These are phyloP conservation scores for Drosophila ustulata DNA, from an alignment of 2,888 invertebrate species.

Conservation along the genomic window DNA sequence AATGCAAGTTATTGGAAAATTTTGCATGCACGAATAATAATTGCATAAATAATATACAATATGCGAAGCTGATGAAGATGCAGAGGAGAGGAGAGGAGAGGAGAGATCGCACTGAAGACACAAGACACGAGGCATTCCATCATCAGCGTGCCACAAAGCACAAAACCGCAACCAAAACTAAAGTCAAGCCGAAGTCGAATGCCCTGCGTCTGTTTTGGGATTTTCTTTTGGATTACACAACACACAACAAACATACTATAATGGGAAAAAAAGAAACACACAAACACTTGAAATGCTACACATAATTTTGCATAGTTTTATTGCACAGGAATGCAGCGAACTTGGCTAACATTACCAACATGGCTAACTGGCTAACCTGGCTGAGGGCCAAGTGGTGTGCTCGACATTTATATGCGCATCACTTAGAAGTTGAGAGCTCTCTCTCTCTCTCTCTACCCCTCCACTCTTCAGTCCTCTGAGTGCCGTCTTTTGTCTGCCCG, in stretches of 20 bases:
- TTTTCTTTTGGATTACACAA: slow-evolving; percentile 30
- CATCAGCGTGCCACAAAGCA: slow-evolving; percentile 32
- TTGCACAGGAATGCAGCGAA: slow-evolving; percentile 69
- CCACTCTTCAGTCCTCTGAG: neutral
- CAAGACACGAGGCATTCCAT: slow-evolving; percentile 42
- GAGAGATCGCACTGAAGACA: neutral
- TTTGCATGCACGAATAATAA: slow-evolving; percentile 77
- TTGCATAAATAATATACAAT: slow-evolving; percentile 61
- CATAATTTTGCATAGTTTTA: slow-evolving; percentile 81
- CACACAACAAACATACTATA: slow-evolving; percentile 46
- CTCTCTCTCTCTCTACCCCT: slow-evolving; percentile 18
- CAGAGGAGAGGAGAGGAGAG: neutral
- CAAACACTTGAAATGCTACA: slow-evolving; percentile 67
- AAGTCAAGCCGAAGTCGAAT: slow-evolving; percentile 21
- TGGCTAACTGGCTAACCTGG: slow-evolving; percentile 35
- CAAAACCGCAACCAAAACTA: slow-evolving; percentile 28
- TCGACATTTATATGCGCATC: slow-evolving; percentile 82
- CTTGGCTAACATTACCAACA: slow-evolving; percentile 38
- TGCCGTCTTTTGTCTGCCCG: neutral
- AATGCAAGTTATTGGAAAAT: slow-evolving; percentile 69
- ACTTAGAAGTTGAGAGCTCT: slow-evolving; percentile 58
- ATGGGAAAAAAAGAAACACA: slow-evolving; percentile 37
- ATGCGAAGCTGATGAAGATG: neutral
- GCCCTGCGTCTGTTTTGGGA: slow-evolving; percentile 37
- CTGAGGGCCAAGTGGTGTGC: slow-evolving; percentile 69